phyloP scores from a whole-genome alignment of 2,888 invertebrate genomes.

The Teleogryllus oceanicus region DNA sequence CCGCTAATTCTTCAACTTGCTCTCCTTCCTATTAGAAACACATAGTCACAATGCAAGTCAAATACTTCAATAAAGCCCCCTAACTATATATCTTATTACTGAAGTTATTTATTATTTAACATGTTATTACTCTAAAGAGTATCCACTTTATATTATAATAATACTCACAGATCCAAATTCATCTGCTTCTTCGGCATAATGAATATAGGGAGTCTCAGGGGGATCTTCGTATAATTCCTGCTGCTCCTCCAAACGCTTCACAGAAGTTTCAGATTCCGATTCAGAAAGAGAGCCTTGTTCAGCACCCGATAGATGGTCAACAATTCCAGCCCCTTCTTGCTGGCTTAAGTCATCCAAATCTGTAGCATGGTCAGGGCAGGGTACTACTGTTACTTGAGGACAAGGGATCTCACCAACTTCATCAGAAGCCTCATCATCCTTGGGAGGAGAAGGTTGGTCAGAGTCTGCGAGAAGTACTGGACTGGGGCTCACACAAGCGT shows the following conservation, averaged over 20 bases:
- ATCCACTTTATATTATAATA: background rate
- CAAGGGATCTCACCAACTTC: constrained; percentile 30
- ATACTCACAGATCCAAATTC: constrained; percentile 56
- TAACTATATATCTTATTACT: too few species aligned
- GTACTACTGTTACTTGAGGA: constrained; percentile 33
- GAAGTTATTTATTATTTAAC: too few species aligned
- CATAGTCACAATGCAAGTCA: background rate
- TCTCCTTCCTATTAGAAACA: constrained; percentile 63
- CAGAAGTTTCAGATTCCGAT: constrained; percentile 61
- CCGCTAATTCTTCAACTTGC: constrained; percentile 86
- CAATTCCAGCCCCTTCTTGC: constrained; percentile 59
- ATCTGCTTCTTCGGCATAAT: constrained; percentile 53
- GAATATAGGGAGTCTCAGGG: constrained; percentile 59
- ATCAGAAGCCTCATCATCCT: constrained; percentile 33
- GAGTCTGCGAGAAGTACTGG: constrained; percentile 19
- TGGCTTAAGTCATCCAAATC: constrained; percentile 71
- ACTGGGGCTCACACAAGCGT: constrained; percentile 18
- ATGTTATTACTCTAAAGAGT: too few species aligned
- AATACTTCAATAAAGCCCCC: background rate
- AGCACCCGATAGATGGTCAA: constrained; percentile 52
- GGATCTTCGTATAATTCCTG: constrained; percentile 49
- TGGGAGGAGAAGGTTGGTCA: constrained; percentile 38
- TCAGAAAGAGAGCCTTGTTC: constrained; percentile 48
- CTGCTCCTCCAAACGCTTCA: constrained; percentile 52
- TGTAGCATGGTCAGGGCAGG: constrained; percentile 47